phyloP scores from a whole-genome alignment of 2,113 vertebrate genomes.

The Echinops telfairi region DNA sequence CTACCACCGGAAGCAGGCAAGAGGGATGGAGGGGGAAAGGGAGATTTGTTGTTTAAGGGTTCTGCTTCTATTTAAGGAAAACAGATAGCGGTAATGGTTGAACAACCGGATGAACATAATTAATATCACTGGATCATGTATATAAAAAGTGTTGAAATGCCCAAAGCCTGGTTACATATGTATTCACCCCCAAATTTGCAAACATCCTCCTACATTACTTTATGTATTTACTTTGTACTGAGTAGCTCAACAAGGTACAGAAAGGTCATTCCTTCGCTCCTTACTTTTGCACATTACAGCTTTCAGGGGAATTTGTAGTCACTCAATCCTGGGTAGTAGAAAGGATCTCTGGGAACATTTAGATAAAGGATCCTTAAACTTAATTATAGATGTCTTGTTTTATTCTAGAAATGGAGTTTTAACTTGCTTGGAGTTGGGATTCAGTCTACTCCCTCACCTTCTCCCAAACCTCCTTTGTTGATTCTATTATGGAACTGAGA shows the following conservation, averaged over 20 bases:
- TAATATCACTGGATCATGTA: background rate
- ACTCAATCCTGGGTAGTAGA: background rate
- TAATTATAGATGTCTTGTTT: background rate
- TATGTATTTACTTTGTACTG: background rate
- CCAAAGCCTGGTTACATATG: background rate
- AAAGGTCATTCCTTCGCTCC: background rate
- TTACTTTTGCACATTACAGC: constrained; percentile 1
- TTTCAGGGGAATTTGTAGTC: background rate
- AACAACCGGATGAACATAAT: background rate
- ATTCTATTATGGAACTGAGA: background rate
- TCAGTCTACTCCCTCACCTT: background rate
- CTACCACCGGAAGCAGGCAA: background rate
- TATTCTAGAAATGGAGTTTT: background rate
- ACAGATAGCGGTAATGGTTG: background rate
- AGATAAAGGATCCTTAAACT: background rate
- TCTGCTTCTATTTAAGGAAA: background rate
- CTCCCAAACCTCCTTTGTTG: background rate
- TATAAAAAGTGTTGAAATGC: background rate
- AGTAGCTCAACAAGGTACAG: background rate
- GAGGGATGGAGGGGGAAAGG: background rate
- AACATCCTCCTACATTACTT: background rate
- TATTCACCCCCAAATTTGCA: background rate
- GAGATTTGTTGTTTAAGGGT: background rate
- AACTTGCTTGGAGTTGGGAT: background rate
- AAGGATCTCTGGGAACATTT: background rate